Evolutionary conservation across 2,888 invertebrate species (phyloP), one percentile per base, ranked within the genome.

Genomic region (Heliconius charithonia): DNA sequence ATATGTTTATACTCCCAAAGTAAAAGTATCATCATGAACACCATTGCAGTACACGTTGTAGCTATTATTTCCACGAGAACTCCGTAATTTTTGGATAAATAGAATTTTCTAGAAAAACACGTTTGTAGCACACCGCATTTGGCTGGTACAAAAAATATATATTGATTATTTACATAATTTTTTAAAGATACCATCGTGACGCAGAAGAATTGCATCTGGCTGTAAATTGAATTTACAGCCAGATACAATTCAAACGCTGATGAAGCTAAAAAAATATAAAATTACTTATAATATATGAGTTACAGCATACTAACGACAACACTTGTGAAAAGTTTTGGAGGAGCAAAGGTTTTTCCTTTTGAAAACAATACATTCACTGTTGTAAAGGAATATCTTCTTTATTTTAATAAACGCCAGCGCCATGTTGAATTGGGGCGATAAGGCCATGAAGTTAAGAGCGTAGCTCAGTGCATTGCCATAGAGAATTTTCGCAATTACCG

Each of bases 351-450:
- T 86, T 75, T 89, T 87, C 3, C 80, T 81, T 63, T 86, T 73
- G 76, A 89, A 90, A 37, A 93, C 84, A 22, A 85, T 79, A 66
- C 94, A 94, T 83, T 94, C 93, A 83, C 88, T 91, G 81, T 94
- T 94, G 83, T 93, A 90, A 1, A 92, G 83, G 73, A 93, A 93
- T 79, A 91, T 90, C 77, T 88, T 84, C 74, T 89, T 90, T 63
- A 94, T 90, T 80, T 92, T 93, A 10, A 92, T 86, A 71, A 89
- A 89, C 0, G 92, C 93, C 72, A 89, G 90, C 2, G 91, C 93
- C 87, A 93, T 89, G 81, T 93, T 94, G 83, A 89, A 93, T 77
- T 93, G 93, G 3, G 94, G 94, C 0, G 92, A 93, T 4, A 94
- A 79, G 22, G 86, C 87, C 88, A 93, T 89, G 37, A 92, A 85